These are phyloP conservation scores for Clivina fossor DNA, from an alignment of 2,888 invertebrate genomes.

Conservation along the genomic window DNA sequence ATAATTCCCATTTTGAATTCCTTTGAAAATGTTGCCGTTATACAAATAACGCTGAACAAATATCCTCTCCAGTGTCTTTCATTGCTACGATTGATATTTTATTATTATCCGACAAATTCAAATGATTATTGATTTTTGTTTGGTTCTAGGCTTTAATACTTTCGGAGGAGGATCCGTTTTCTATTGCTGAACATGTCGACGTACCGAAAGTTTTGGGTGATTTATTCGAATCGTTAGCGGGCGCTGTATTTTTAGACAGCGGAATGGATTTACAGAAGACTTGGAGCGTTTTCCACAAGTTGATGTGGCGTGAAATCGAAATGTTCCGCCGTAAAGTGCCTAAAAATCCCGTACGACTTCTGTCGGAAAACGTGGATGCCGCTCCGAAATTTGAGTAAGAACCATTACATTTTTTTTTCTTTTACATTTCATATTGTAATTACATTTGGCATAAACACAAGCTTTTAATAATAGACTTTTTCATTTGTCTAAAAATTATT, in stretches of 20 bases:
- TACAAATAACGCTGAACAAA: too few species aligned
- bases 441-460: too few species aligned
- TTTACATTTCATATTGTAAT: too few species aligned
- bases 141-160: constrained; percentile 60
- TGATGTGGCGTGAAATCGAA: constrained; percentile 86
- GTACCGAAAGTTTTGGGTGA: constrained; percentile 94
- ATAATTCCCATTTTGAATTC: too few species aligned
- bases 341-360: constrained; percentile 83
- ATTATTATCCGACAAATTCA: too few species aligned
- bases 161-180: constrained; percentile 65
- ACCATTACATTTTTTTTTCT: constrained; percentile 24
- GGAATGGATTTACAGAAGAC: constrained; percentile 69
- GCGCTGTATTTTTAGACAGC: constrained; percentile 87
- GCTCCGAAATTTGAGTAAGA: constrained; percentile 74
- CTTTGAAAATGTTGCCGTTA: too few species aligned
- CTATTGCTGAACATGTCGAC: constrained; percentile 76
- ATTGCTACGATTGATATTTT: too few species aligned
- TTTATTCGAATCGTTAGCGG: constrained; percentile 87
- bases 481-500: too few species aligned
- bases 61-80: too few species aligned
- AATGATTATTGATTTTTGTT: constrained; percentile 36
- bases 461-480: too few species aligned
- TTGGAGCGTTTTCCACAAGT: constrained; percentile 80
- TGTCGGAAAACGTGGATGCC: constrained; percentile 81
- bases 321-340: constrained; percentile 81